A percentile compares a stretch with the other conserved stretches of the same genome.
Evolutionary conservation across 2,888 invertebrate species (phyloP).

Genomic region (Choristoneura rosaceana): DNA sequence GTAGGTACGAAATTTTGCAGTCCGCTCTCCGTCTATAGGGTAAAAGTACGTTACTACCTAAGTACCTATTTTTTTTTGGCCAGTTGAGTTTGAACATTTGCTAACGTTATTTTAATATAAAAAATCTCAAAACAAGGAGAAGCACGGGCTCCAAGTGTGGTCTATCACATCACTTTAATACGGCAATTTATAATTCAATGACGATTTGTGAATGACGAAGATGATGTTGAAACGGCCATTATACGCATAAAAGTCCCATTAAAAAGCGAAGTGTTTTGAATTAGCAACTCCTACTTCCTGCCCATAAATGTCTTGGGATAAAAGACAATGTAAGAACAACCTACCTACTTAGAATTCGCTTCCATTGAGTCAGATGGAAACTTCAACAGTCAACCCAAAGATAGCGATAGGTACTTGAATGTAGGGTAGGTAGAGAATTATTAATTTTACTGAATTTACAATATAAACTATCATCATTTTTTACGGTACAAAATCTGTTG

Average conservation of each 20-base stretch:
- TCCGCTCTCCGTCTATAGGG: too few relatives aligned
- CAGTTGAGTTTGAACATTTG: too few relatives aligned
- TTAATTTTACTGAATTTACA: not conserved
- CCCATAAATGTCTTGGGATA: too few relatives aligned
- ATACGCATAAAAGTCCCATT: constrained; percentile 19
- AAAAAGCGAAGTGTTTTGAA: constrained; percentile 9
- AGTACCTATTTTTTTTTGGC: too few relatives aligned
- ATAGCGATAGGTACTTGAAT: too few relatives aligned
- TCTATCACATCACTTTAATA: constrained; percentile 9
- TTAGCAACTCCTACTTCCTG: constrained; percentile 7
- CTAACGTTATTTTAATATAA: not conserved
- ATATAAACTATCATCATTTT: constrained; percentile 11
- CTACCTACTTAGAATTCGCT: too few relatives aligned
- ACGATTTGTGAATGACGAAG: constrained; percentile 24
- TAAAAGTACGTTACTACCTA: too few relatives aligned
- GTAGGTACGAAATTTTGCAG: too few relatives aligned
- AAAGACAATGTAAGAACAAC: not conserved
- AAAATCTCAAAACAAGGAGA: not conserved
- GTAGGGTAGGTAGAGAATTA: not conserved
- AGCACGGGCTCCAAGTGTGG: constrained; percentile 16
- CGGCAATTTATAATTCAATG: constrained; percentile 29
- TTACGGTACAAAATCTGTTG: constrained; percentile 14
- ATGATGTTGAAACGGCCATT: constrained; percentile 11
- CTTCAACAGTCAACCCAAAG: too few relatives aligned
- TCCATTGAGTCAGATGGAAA: too few relatives aligned